Conservation (phyloP, 1,140 invertebrate species). For the Drosophila watanabei region DNA sequence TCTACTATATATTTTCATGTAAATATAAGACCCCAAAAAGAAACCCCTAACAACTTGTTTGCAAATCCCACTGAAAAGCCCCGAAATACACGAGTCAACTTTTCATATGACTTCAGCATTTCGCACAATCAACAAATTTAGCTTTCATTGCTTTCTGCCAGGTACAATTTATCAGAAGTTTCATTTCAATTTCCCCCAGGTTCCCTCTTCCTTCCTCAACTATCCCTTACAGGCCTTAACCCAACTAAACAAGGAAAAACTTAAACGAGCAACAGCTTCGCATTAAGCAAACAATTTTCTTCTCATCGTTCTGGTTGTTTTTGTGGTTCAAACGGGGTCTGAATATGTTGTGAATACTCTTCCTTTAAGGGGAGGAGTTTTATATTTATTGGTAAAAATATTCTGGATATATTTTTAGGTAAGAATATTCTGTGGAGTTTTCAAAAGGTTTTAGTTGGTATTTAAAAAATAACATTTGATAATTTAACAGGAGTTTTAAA, state of each 20-base stretch:
- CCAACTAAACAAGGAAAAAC: constrained; percentile 31
- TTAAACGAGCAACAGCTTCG: constrained; percentile 37
- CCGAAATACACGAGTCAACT: not conserved
- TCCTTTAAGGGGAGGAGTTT: not conserved
- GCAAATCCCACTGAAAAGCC: not conserved
- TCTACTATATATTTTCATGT: not conserved
- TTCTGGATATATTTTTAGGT: not conserved
- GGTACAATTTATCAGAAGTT: constrained; percentile 39
- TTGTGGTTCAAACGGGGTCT: not conserved
- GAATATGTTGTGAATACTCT: not conserved
- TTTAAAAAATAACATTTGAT: not conserved
- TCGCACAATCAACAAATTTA: constrained; percentile 29
- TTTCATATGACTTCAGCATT: constrained; percentile 11
- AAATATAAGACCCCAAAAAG: not conserved
- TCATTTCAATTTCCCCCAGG: constrained; percentile 19
- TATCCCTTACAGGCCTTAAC: constrained; percentile 22
- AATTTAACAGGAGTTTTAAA: not conserved
- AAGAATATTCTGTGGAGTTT: not conserved
- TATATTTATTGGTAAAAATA: not conserved
- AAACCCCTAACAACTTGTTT: not conserved
- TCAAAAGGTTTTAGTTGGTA: not conserved
- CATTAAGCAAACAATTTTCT: constrained; percentile 44
- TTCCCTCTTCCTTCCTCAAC: not conserved
- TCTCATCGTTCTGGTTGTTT: constrained; percentile 20
- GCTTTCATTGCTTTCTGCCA: constrained; percentile 25